Base-by-base conservation (phyloP, 2,113 vertebrate genomes). In the Copsychus sechellarum region DNA sequence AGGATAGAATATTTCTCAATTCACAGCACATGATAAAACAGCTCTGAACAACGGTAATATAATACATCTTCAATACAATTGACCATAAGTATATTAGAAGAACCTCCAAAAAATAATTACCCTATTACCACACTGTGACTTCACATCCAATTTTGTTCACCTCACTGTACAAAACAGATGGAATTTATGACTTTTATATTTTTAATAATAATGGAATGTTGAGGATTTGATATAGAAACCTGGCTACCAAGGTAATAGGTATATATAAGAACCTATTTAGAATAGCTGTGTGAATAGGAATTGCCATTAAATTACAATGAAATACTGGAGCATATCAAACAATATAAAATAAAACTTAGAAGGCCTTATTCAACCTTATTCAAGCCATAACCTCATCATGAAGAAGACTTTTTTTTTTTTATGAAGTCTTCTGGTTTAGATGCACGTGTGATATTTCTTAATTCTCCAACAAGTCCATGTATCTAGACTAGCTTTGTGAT, bases 141-240 rank as follows among this genome's bases (percentile, higher is more conserved):
- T 92, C 82, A 78, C 29, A 84, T 90, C 40, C 65, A 79, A 34
- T 88, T 95, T 95, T 90, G 48, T 34, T 93, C 94, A 95, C 82
- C 61, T 78, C 24, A 61, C 61, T 4, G 2, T 91, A 81, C 21
- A 90, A 88, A 92, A 86, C 72, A 62, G 82, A 61, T 74, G 17
- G 57, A 94, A 67, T 64, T 86, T 48, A 94, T 93, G 69, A 65
- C 14, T 93, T 94, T 81, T 83, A 48, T 88, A 78, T 86, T 92
- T 96, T 92, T 95, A 90, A 90, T 93, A 87, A 82, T 56, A 90
- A 81, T 62, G 36, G 70, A 94, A 94, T 81, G 21, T 86, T 94
- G 72, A 72, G 76, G 23, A 42, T 92, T 93, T 90, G 40, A 86
- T 92, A 90, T 53, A 88, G 80, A 95, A 93, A 83, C 50, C 33